Conservation (phyloP, 2,888 invertebrate genomes). For the Tipula vernalis region DNA sequence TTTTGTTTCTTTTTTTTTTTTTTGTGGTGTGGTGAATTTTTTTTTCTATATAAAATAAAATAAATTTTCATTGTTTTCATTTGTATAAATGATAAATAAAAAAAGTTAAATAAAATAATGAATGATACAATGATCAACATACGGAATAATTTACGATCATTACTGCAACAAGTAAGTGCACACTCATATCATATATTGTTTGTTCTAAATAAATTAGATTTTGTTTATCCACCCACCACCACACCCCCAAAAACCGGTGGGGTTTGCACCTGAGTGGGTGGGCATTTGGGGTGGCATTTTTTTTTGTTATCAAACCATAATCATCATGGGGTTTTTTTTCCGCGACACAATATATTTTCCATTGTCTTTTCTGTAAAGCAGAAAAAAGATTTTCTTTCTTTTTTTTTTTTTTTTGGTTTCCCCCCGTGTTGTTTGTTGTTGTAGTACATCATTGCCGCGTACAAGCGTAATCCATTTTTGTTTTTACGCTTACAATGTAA, state of each 20-base stretch:
- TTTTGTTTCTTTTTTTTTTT: background rate
- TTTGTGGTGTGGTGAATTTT: background rate
- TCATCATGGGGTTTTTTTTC: background rate
- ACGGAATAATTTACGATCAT: constrained; percentile 4
- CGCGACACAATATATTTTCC: background rate
- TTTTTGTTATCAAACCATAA: background rate
- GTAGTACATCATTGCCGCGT: background rate
- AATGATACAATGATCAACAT: background rate
- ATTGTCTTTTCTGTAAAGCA: no score
- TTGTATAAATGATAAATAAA: background rate
- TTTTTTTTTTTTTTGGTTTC: background rate
- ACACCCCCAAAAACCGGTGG: background rate
- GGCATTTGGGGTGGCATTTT: background rate
- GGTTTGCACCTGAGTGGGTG: background rate
- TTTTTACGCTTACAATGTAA: background rate
- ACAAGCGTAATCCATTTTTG: background rate
- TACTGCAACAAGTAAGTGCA: background rate
- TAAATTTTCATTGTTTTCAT: background rate
- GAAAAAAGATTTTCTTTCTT: background rate
- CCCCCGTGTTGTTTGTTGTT: background rate
- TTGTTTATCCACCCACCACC: background rate
- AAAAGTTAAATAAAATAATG: background rate
- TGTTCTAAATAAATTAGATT: background rate
- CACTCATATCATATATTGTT: background rate
- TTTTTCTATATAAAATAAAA: background rate